Evolutionary conservation across 2,797 vertebrate genomes (phyloP).

Genomic region (Sebastes umbrosus): DNA sequence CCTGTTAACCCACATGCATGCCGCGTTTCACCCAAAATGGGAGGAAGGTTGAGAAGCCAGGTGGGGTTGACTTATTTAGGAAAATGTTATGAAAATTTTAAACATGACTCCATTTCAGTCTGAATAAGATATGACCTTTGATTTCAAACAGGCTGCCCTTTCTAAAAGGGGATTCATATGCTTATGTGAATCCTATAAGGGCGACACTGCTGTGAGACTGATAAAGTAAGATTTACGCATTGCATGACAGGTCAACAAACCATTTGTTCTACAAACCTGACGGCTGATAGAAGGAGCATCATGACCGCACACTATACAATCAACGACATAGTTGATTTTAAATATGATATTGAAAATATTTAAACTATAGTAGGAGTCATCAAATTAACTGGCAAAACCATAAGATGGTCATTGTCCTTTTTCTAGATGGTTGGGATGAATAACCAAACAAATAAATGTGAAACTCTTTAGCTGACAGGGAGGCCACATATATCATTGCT

Average conservation of each 20-base stretch:
- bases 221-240: not conserved
- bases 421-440: not conserved
- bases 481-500: not conserved
- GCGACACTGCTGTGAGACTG: not conserved
- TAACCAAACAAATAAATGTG: not conserved
- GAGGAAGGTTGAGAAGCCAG: not conserved
- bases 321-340: not conserved
- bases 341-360: not conserved
- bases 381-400: not conserved
- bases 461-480: not conserved
- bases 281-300: not conserved
- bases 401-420: not conserved
- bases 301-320: not conserved
- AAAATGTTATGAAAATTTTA: not conserved
- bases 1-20: not conserved
- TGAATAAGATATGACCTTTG: not conserved
- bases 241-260: not conserved
- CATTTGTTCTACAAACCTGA: not conserved
- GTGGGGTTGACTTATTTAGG: not conserved
- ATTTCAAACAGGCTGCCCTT: not conserved
- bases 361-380: not conserved
- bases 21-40: not conserved
- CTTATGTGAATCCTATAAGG: not conserved
- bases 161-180: not conserved
- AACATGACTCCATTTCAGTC: not conserved